These are phyloP conservation scores for Nomada goodeniana DNA, from an alignment of 2,888 invertebrate species.

Conservation along the genomic window DNA sequence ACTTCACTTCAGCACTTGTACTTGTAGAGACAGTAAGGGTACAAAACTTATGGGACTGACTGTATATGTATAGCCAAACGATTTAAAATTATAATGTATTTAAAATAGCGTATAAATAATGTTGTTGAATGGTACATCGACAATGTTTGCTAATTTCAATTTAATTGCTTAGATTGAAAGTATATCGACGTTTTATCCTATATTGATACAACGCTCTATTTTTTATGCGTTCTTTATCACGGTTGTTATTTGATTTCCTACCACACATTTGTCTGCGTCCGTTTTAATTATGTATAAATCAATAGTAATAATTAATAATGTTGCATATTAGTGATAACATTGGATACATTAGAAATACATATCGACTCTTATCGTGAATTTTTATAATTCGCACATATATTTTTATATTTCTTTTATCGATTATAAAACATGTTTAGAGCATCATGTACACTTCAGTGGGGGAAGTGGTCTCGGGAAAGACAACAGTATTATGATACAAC, in stretches of 20 bases:
- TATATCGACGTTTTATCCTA: not conserved
- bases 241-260: conserved; percentile 10
- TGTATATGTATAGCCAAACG: no score
- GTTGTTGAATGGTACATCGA: no score
- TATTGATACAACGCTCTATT: not conserved
- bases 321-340: not conserved
- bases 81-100: no score
- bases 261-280: not conserved
- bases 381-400: not conserved
- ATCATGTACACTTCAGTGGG: conserved; percentile 81
- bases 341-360: not conserved
- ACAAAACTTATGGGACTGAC: no score
- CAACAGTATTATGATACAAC: conserved; percentile 81
- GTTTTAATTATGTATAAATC: not conserved
- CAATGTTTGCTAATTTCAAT: no score
- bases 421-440: conserved; percentile 69
- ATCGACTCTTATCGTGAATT: not conserved
- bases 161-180: no score
- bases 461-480: conserved; percentile 78
- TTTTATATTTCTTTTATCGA: not conserved
- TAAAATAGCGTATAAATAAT: no score
- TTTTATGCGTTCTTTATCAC: not conserved
- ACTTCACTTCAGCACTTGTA: no score
- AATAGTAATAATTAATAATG: no score
- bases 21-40: no score